These are phyloP conservation scores for Pseudopipra pipra DNA, from an alignment of 2,113 vertebrate genomes.

Conservation along the genomic window DNA sequence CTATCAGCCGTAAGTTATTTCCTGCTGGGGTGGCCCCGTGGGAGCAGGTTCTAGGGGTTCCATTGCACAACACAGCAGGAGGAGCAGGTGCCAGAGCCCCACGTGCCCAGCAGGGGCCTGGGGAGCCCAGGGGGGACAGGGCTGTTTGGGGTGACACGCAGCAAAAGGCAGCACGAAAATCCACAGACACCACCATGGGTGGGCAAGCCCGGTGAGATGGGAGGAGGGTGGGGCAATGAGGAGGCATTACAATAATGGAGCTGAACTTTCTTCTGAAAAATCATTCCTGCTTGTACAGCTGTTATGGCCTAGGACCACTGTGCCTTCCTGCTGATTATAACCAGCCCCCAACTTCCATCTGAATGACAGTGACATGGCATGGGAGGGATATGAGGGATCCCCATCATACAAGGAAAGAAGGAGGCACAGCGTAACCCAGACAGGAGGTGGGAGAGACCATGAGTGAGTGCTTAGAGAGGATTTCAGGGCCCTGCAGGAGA, in stretches of 20 bases:
- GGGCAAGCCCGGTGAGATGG: background rate
- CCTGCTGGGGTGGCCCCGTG: background rate
- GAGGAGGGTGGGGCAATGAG: background rate
- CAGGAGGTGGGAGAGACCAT: background rate
- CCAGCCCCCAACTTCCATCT: background rate
- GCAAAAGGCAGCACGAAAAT: background rate
- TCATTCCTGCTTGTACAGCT: background rate
- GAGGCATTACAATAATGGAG: background rate
- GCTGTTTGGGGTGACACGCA: background rate
- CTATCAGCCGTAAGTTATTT: fast-evolving
- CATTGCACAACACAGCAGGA: fast-evolving
- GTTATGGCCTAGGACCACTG: background rate
- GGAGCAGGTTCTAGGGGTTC: background rate
- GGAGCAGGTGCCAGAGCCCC: fast-evolving
- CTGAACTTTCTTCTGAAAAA: background rate
- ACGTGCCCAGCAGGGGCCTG: too few relatives aligned
- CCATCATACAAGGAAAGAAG: background rate
- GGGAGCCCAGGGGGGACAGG: background rate
- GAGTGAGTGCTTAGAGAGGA: background rate
- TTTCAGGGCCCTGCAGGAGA: background rate
- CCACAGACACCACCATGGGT: background rate
- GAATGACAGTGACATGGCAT: background rate
- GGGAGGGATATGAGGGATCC: too few relatives aligned
- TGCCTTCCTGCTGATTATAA: background rate
- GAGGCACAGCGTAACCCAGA: background rate